Base-by-base conservation (phyloP, 2,113 vertebrate species). In the Stegastes partitus region DNA sequence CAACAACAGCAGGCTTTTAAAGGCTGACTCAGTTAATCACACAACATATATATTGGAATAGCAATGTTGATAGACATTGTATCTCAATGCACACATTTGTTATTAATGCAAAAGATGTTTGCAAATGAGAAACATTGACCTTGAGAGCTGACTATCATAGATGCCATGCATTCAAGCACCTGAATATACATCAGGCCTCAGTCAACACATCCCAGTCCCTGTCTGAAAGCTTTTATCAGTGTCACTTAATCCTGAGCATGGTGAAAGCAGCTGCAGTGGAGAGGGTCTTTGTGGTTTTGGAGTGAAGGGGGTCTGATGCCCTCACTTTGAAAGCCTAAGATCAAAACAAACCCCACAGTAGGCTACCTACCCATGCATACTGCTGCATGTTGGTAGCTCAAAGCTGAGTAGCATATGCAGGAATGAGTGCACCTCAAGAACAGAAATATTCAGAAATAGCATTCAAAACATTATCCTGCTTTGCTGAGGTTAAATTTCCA, bases 191-290 rank as follows among this genome's bases (percentile, higher is more conserved):
- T 45, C n/a, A 23, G 23, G 15, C 69, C 45, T 58, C 74, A 31
- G 58, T 71, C 82, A 77, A 79, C 87, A 86, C 76, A 49, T 50
- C 57, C n/a, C 53, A 56, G 53, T 47, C 16, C 37, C 53, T 49
- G 28, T 19, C 59, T 85, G 70, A 72, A 82, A 86, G 90, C 88
- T 92, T 89, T 92, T 81, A 84, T 78, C 68, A 68, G 23, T 79
- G 89, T 88, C 87, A 91, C 78, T 79, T 81, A 82, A 91, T 89
- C 87, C 55, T 19, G 59, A 63, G 68, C 72, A 88, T 73, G 69
- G 68, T 82, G 57, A 83, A 68, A 61, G 69, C 34, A 65, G 71
- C 74, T 54, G 26, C 55, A 54, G 77, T 22, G 18, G 21, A 74
- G 76, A 75, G 45, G 65, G 82, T 84, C 68, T 76, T 71, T 89